Conservation (phyloP, 1,140 invertebrate genomes). For the Probaryconus sp. region DNA sequence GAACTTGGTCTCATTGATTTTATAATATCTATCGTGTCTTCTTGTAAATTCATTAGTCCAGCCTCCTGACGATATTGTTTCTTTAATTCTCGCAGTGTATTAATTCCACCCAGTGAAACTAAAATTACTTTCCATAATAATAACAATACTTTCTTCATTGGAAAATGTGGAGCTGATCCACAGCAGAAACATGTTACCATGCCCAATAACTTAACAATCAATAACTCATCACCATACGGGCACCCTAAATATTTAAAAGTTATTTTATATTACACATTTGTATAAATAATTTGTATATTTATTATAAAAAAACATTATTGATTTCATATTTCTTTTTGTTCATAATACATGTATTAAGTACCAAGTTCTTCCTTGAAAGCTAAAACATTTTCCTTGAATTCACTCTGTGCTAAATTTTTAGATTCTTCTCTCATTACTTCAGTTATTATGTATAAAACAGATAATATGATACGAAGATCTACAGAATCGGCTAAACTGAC, state of each 20-base stretch:
- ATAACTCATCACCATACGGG: constrained; percentile 86
- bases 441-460: constrained; percentile 95
- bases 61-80: constrained; percentile 84
- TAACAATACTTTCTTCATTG: constrained; percentile 98
- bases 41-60: constrained; percentile 86
- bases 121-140: constrained; percentile 97
- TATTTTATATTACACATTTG: no score
- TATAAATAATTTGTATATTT: no score
- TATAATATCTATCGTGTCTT: constrained; percentile 96
- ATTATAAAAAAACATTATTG: constrained; percentile 2
- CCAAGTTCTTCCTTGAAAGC: constrained; percentile 90
- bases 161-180: constrained; percentile 95
- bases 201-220: constrained; percentile 92
- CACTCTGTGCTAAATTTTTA: constrained; percentile 81
- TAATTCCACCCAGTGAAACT: constrained; percentile 92
- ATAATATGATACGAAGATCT: constrained; percentile 94
- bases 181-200: constrained; percentile 98
- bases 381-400: constrained; percentile 85
- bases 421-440: constrained; percentile 90
- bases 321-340: constrained; percentile 2
- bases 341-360: constrained; percentile 73
- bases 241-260: no score
- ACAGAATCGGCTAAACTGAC: constrained; percentile 94
- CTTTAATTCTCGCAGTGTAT: constrained; percentile 87
- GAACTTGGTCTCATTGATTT: constrained; percentile 96